Evolutionary conservation across 1,140 invertebrate genomes (phyloP), one percentile per base, ranked within the genome.

Genomic region (Ceratoteleas bidentatus): DNA sequence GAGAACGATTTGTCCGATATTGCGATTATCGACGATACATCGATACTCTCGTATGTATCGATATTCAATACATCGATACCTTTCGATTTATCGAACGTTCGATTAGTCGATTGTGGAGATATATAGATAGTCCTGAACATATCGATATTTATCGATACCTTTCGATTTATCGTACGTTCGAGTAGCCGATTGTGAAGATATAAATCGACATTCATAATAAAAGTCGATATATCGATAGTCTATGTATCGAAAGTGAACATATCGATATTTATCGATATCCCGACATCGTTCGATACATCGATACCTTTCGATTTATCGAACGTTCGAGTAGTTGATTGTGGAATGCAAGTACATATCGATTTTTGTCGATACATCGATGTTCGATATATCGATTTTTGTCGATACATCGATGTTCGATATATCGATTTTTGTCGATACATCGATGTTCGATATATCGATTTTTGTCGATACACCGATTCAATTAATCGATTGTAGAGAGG

Each of bases 1-100:
- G 62, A 36, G 13, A 66, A 79, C 56, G 49, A 72, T 10, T 45
- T 33, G 47, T 14, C 45, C 56, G 38, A 45, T 10, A 45, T n/a
- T 11, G 3, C 32, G 33, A 36, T 36, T 36, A n/a, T n/a, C n/a
- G n/a, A 4, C 34, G 34, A 36, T 36, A 36, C 5, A 36, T 36
- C 50, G 50, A 53, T 53, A 0, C 3, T 15, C 33, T 33, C 11
- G n/a, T n/a, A 38, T n/a, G 14, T 57, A 38, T 38, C 56, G 38
- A 45, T 45, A 7, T 43, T 34, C 24, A 24, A 47, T 16, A 49
- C 49, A 47, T 47, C 43, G 24, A 49, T 49, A n/a, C 53, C 16
- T 57, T 62, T 47, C 43, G n/a, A n/a, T n/a, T n/a, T n/a, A n/a
- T n/a, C n/a, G n/a, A n/a, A n/a, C n/a, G n/a, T n/a, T n/a, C n/a